Conservation (phyloP, 2,113 vertebrate genomes). For the Epinephelus lanceolatus region DNA sequence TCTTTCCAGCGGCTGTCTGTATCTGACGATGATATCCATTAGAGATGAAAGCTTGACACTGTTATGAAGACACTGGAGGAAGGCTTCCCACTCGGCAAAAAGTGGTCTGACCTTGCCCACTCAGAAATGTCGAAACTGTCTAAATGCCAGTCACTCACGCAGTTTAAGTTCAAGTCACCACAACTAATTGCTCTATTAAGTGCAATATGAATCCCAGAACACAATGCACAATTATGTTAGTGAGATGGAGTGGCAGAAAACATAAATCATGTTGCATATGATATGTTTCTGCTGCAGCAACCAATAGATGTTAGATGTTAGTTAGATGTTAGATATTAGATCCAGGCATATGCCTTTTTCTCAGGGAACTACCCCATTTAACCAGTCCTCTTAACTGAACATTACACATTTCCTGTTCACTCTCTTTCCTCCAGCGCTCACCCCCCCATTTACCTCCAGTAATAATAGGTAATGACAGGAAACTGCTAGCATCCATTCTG, state of each 20-base stretch:
- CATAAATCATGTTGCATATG: background rate
- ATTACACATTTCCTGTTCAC: background rate
- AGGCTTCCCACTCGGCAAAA: conserved; percentile 19
- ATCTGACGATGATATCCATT: conserved; percentile 70
- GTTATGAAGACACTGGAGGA: conserved; percentile 33
- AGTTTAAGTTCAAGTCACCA: conserved; percentile 5
- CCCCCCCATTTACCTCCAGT: conserved; percentile 19
- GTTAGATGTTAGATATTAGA: conserved; percentile 3
- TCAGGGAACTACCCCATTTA: background rate
- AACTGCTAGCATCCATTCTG: conserved; percentile 47
- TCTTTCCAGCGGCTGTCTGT: conserved; percentile 68
- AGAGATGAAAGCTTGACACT: conserved; percentile 67
- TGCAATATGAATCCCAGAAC: conserved; percentile 6
- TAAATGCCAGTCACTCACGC: conserved; percentile 25
- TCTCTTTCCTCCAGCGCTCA: background rate
- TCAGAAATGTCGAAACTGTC: conserved; percentile 19
- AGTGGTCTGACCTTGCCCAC: conserved; percentile 34
- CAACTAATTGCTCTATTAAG: conserved; percentile 30
- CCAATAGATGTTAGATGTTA: conserved; percentile 9
- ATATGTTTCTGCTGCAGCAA: background rate
- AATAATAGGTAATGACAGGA: conserved; percentile 66
- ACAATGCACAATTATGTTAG: conserved; percentile 19
- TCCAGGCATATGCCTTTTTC: background rate
- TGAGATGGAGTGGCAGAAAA: background rate
- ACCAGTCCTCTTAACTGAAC: conserved; percentile 15